phyloP scores from a whole-genome alignment of 1,140 invertebrate species.

The Anoplolepis gracilipes region DNA sequence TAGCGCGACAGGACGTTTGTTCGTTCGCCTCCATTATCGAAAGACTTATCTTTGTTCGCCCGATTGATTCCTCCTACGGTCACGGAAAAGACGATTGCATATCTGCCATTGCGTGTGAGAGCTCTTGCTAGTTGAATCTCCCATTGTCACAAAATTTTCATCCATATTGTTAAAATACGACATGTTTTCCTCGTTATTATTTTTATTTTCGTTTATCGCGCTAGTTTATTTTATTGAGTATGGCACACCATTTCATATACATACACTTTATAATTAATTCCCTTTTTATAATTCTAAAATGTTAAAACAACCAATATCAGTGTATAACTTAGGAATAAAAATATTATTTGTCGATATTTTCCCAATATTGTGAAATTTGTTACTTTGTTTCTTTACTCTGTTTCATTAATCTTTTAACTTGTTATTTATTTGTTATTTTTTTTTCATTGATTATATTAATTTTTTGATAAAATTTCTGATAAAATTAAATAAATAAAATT shows the following conservation, averaged over 20 bases:
- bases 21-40: constrained; percentile 78
- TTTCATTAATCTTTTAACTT: neutral
- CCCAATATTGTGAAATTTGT: constrained; percentile 5
- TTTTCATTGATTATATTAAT: neutral
- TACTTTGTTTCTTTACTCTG: constrained; percentile 6
- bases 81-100: constrained; percentile 60
- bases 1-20: constrained; percentile 63
- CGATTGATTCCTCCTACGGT: constrained; percentile 76
- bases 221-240: neutral
- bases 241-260: neutral
- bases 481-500: constrained; percentile 9
- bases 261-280: neutral
- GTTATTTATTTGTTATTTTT: neutral
- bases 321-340: neutral
- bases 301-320: neutral
- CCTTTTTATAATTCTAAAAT: neutral
- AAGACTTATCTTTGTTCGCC: constrained; percentile 78
- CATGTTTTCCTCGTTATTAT: constrained; percentile 27
- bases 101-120: neutral
- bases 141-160: neutral
- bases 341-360: constrained; percentile 21
- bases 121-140: neutral
- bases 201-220: neutral
- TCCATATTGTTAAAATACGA: neutral
- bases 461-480: neutral